Conservation (phyloP, 2,797 vertebrate genomes). For the Catharus ustulatus region DNA sequence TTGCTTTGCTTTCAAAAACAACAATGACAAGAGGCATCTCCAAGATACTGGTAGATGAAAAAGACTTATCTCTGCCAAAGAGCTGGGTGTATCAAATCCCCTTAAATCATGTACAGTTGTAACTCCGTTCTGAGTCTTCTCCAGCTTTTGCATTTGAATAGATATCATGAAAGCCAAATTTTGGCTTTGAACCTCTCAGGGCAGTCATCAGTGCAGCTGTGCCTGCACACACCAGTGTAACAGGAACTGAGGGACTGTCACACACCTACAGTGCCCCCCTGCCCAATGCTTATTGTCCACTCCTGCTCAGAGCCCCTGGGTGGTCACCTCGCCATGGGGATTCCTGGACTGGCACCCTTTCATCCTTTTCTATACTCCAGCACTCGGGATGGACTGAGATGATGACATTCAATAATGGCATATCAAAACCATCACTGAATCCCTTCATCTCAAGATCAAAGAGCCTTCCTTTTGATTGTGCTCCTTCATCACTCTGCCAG, state of each 20-base stretch:
- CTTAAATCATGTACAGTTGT: background rate
- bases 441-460: background rate
- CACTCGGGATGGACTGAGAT: background rate
- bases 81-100: background rate
- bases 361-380: background rate
- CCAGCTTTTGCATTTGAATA: background rate
- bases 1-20: background rate
- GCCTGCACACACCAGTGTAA: background rate
- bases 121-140: background rate
- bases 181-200: background rate
- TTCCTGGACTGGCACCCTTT: background rate
- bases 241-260: background rate
- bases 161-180: background rate
- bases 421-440: background rate
- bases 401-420: background rate
- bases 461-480: background rate
- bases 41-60: background rate
- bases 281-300: background rate
- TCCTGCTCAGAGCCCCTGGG: background rate
- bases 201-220: background rate
- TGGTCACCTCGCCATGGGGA: background rate
- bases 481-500: background rate
- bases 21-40: background rate
- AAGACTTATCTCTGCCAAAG: background rate
- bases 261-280: rapidly evolving